Conservation (phyloP, 2,797 vertebrate species). For the Argya squamiceps region DNA sequence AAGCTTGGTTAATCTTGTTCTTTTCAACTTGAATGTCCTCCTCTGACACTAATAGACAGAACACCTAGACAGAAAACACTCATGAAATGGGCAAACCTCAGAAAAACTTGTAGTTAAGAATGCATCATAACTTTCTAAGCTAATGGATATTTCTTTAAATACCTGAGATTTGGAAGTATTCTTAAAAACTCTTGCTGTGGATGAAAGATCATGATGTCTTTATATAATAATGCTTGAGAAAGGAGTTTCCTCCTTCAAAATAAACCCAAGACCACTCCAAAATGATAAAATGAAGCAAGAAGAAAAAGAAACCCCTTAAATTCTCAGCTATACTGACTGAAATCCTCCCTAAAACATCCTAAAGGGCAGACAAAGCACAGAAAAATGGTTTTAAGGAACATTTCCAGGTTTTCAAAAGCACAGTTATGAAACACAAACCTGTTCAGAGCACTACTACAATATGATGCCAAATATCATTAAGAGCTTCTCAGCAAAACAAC, state of each 20-base stretch:
- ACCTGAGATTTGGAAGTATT: not conserved
- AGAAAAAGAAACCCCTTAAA: rapidly evolving
- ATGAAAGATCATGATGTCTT: not conserved
- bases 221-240: not conserved
- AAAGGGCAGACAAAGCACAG: not conserved
- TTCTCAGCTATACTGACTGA: not conserved
- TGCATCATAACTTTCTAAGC: not conserved
- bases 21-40: not conserved
- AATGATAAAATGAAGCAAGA: not conserved
- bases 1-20: not conserved
- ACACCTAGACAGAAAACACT: not conserved
- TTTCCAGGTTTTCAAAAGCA: not conserved
- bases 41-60: not conserved
- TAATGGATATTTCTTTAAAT: not conserved
- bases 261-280: not conserved
- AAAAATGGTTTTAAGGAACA: not conserved
- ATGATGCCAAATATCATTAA: not conserved
- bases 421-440: not conserved
- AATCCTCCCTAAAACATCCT: not conserved
- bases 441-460: not conserved
- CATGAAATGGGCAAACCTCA: not conserved
- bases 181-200: not conserved
- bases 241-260: not conserved
- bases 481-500: not conserved
- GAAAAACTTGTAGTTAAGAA: not conserved